phyloP scores from a whole-genome alignment of 2,888 invertebrate species.

The Brenthis ino region DNA sequence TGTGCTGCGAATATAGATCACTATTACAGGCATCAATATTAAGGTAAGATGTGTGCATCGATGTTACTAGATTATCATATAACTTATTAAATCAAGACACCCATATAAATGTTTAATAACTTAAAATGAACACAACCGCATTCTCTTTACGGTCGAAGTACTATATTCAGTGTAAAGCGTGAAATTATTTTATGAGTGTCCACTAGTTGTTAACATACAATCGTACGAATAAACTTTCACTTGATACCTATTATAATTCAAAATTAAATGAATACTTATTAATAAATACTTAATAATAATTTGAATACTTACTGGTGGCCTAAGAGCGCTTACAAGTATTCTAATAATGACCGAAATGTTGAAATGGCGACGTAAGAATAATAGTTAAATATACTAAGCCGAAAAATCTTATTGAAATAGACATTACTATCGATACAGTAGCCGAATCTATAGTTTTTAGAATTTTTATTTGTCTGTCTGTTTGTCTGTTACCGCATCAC shows the following conservation, averaged over 20 bases:
- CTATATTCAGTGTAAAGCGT: conserved; percentile 22
- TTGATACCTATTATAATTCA: conserved; percentile 14
- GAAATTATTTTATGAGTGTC: conserved; percentile 27
- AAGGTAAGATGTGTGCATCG: conserved; percentile 9
- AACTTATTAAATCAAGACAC: background rate
- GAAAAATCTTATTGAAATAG: no score
- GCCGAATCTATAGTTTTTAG: no score
- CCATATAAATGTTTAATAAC: conserved; percentile 10
- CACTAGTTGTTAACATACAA: conserved; percentile 15
- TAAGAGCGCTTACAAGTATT: background rate
- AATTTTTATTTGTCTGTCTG: no score
- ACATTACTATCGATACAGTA: no score
- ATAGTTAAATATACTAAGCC: background rate
- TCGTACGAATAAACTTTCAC: conserved; percentile 27
- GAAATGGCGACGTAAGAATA: background rate
- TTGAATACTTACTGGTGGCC: background rate
- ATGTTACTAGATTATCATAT: background rate
- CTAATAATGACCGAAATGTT: background rate
- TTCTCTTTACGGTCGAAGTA: conserved; percentile 30
- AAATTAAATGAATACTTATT: background rate
- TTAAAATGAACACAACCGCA: conserved; percentile 27
- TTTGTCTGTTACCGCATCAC: no score
- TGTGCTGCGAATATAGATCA: background rate
- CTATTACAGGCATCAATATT: background rate
- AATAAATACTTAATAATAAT: no score